Base-by-base conservation (phyloP, 2,888 invertebrate species). In the Eilema caniola region DNA sequence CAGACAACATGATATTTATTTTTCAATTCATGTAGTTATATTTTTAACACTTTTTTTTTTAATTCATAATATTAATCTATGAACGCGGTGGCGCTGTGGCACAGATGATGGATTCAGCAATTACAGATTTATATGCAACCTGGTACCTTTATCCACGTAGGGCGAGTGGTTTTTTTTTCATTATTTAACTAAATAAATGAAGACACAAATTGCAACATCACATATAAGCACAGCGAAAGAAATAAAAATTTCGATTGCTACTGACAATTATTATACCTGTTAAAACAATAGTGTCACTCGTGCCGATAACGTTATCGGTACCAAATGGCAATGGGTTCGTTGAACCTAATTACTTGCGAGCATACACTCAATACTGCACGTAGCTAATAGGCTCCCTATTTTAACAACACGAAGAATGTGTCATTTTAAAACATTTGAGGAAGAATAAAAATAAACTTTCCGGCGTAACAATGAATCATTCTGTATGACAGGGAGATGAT, bases 401-500 rank as follows among this genome's bases (percentile, higher is more conserved):
- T 72, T 67, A 69, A 74, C 69, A 74, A 61, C 28, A 37, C 20
- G 75, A 73, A 71, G 70, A 65, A 76, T 67, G 70, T 79, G 66
- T 80, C 76, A 83, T 82, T 82, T 79, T 67, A 83, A 83, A 80
- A 81, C 71, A 80, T 73, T 70, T 78, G 69, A 74, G 70, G 76
- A 74, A 73, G 60, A 71, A 70, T 85, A 85, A 88, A 90, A 89
- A 88, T 86, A 88, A 83, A 84, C 80, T 78, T 80, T 84, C 85
- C 83, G 74, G 79, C 82, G 83, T 80, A 79, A 82, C 86, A 86
- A 88, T 94, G 93, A 94, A 89, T 94, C 93, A 93, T 86, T 78
- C 75, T 74, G 70, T 69, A 86, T 88, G 92, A 88, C 91, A 88
- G 83, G 81, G 80, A 85, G 82, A 80, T 91, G 89, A 92, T 89